These are phyloP conservation scores for Ectropis grisescens DNA, from an alignment of 1,140 invertebrate species.

Conservation along the genomic window DNA sequence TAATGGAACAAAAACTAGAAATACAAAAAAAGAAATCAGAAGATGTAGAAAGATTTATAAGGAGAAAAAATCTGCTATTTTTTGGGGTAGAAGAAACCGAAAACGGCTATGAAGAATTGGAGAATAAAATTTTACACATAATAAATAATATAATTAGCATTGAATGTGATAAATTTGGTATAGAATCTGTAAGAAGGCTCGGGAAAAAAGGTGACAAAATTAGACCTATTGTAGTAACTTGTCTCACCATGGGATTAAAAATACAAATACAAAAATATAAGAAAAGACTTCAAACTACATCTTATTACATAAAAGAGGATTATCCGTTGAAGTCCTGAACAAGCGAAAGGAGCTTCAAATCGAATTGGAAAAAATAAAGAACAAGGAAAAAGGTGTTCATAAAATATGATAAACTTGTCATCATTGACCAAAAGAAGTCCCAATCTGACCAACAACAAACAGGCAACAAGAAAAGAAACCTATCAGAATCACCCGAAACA, in stretches of 20 bases:
- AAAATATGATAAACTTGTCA: slow-evolving; percentile 15
- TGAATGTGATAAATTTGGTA: too few relatives aligned
- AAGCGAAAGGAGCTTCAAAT: slow-evolving; percentile 16
- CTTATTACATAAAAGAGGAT: slow-evolving; percentile 25
- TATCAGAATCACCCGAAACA: slow-evolving; percentile 2
- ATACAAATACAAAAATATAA: slow-evolving; percentile 18
- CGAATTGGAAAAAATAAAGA: slow-evolving; percentile 12
- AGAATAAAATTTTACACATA: too few relatives aligned
- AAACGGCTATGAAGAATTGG: too few relatives aligned
- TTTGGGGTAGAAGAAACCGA: too few relatives aligned
- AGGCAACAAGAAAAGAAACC: slow-evolving; percentile 9
- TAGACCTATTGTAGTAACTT: slow-evolving; percentile 12
- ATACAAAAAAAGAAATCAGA: too few relatives aligned
- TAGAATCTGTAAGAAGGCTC: too few relatives aligned
- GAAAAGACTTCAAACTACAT: slow-evolving; percentile 9
- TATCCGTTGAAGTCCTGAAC: slow-evolving; percentile 15
- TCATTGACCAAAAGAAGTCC: background rate
- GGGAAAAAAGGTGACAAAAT: too few relatives aligned
- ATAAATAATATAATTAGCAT: too few relatives aligned
- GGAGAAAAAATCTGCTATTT: too few relatives aligned
- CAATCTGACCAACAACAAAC: slow-evolving; percentile 4
- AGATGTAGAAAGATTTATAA: too few relatives aligned
- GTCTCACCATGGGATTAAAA: slow-evolving; percentile 17
- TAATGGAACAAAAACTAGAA: too few relatives aligned
- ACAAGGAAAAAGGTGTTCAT: slow-evolving; percentile 8